These are phyloP conservation scores for Cervus canadensis DNA, from an alignment of 2,113 vertebrate species.

Conservation along the genomic window DNA sequence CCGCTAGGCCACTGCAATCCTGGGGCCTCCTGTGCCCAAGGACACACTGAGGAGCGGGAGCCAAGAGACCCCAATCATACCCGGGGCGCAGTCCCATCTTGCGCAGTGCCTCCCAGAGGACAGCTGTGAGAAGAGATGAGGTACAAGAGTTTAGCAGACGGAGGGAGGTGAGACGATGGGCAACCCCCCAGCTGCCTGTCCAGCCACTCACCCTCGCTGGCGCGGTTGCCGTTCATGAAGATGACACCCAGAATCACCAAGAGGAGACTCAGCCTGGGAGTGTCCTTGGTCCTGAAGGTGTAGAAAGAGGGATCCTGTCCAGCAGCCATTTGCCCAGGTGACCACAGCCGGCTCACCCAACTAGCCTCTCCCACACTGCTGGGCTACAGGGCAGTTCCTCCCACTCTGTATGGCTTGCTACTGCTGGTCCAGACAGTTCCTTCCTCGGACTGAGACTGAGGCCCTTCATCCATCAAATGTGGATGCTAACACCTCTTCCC, in stretches of 20 bases:
- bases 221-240: conserved; percentile 91
- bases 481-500: background rate
- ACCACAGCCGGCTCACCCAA: background rate
- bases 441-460: background rate
- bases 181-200: background rate
- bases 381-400: background rate
- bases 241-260: conserved; percentile 87
- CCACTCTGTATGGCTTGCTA: background rate
- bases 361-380: background rate
- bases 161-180: background rate
- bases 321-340: background rate
- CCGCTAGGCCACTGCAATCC: background rate
- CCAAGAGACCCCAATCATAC: conserved; percentile 62
- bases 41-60: background rate
- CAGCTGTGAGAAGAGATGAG: conserved; percentile 56
- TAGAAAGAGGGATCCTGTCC: background rate
- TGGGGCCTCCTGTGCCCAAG: background rate
- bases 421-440: background rate
- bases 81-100: conserved; percentile 75
- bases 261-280: conserved; percentile 86
- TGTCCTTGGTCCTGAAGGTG: conserved; percentile 71
- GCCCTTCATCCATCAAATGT: background rate
- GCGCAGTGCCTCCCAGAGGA: conserved; percentile 78
- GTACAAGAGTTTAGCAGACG: accelerated
- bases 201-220: conserved; percentile 85